Percentiles rank a stretch among this genome's conserved stretches.
Conservation (phyloP, 2,113 vertebrate genomes). For the Bufo bufo region DNA sequence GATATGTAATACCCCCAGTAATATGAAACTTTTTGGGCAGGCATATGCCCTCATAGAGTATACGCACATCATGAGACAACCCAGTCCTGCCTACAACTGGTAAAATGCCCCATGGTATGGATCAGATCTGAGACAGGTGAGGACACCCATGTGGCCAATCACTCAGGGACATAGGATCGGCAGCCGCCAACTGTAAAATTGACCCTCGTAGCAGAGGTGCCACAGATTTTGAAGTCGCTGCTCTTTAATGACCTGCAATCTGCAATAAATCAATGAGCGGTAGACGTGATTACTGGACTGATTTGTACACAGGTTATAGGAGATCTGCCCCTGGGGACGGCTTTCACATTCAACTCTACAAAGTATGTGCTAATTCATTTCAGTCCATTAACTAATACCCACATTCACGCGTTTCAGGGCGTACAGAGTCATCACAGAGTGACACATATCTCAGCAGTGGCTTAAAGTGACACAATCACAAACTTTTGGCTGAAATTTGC, state of each 20-base stretch:
- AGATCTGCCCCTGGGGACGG: not conserved
- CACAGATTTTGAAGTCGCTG: not conserved
- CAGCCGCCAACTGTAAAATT: not conserved
- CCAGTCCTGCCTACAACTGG: too few species aligned
- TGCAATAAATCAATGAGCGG: not conserved
- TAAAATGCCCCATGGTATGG: not conserved
- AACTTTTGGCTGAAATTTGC: too few species aligned
- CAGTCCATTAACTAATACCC: not conserved
- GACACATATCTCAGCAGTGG: too few species aligned
- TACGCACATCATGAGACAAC: too few species aligned
- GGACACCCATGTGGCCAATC: too few species aligned
- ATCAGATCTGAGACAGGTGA: not conserved
- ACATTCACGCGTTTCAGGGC: too few species aligned
- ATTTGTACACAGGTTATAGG: not conserved
- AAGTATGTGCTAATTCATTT: not conserved
- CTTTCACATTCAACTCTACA: not conserved
- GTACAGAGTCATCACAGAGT: too few species aligned
- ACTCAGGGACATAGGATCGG: too few species aligned
- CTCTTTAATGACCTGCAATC: not conserved
- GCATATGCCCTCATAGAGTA: too few species aligned
- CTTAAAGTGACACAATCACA: too few species aligned
- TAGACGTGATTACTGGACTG: slow-evolving; percentile 1
- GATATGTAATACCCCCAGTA: too few species aligned
- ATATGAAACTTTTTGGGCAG: too few species aligned
- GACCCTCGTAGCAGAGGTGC: not conserved